Evolutionary conservation across 2,113 vertebrate genomes (phyloP).

Genomic region (Callospermophilus lateralis): DNA sequence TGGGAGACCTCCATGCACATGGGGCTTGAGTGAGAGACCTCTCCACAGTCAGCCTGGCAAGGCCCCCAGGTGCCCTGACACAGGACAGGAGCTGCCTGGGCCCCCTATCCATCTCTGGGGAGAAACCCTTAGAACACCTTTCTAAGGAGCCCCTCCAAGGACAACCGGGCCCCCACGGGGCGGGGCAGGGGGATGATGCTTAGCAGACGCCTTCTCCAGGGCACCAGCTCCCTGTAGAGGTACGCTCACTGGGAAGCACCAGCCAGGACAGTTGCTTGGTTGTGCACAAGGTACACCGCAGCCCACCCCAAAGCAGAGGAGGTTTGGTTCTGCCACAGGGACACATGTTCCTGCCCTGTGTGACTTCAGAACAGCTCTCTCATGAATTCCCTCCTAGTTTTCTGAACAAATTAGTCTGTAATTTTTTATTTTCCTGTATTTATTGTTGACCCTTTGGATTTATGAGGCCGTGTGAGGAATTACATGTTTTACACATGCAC

Average conservation of each 20-base stretch:
- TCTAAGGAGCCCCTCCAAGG: background rate
- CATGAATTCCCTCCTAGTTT: constrained; percentile 63
- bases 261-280: rapidly evolving
- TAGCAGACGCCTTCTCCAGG: too few relatives aligned
- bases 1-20: rapidly evolving
- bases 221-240: too few relatives aligned
- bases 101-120: too few relatives aligned
- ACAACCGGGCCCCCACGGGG: too few relatives aligned
- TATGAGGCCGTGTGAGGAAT: constrained; percentile 9
- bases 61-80: background rate
- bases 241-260: too few relatives aligned
- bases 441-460: constrained; percentile 63
- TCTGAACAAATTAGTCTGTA: constrained; percentile 73
- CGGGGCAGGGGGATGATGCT: too few relatives aligned
- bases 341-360: background rate
- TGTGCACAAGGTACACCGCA: rapidly evolving
- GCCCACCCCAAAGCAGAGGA: rapidly evolving
- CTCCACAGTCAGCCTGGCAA: background rate
- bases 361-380: constrained; percentile 55
- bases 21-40: rapidly evolving
- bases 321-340: too few relatives aligned
- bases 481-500: constrained; percentile 40
- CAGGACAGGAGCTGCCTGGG: background rate
- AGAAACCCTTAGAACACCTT: too few relatives aligned
- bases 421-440: constrained; percentile 58